Evolutionary conservation across 2,888 invertebrate genomes (phyloP).

Genomic region (Nesidiocoris tenuis): DNA sequence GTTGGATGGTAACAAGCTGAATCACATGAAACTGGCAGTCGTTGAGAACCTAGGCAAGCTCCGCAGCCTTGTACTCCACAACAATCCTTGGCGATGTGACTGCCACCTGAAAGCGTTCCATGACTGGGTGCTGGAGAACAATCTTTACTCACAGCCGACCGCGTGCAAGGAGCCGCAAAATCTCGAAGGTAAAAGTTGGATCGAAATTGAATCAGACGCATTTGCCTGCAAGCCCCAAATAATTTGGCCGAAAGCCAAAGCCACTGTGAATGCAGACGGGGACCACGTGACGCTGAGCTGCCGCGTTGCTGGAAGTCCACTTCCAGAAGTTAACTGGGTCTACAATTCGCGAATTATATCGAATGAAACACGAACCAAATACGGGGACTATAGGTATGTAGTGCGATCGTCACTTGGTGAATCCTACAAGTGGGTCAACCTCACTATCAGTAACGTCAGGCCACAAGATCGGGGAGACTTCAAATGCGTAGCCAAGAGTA

Average conservation of each 20-base stretch:
- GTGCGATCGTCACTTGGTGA: slow-evolving; percentile 47
- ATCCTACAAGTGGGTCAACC: slow-evolving; percentile 62
- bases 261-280: slow-evolving; percentile 61
- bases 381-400: slow-evolving; percentile 48
- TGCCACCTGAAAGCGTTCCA: slow-evolving; percentile 78
- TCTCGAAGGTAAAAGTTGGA: slow-evolving; percentile 71
- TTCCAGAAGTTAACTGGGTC: slow-evolving; percentile 74
- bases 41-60: slow-evolving; percentile 67
- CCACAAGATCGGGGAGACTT: slow-evolving; percentile 71
- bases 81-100: slow-evolving; percentile 87
- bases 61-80: slow-evolving; percentile 70
- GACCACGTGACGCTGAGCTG: slow-evolving; percentile 72
- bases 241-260: slow-evolving; percentile 61
- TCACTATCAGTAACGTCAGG: slow-evolving; percentile 66
- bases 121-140: slow-evolving; percentile 71
- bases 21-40: slow-evolving; percentile 59
- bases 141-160: slow-evolving; percentile 73
- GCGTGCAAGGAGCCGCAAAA: slow-evolving; percentile 70
- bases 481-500: slow-evolving; percentile 77
- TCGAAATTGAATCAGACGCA: slow-evolving; percentile 59
- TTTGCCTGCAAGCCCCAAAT: slow-evolving; percentile 83
- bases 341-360: slow-evolving; percentile 63
- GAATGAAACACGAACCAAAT: slow-evolving; percentile 53
- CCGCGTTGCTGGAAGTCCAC: slow-evolving; percentile 72
- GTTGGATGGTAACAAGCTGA: slow-evolving; percentile 73